Conservation (phyloP, 2,797 vertebrate species). For the Champsocephalus esox region DNA sequence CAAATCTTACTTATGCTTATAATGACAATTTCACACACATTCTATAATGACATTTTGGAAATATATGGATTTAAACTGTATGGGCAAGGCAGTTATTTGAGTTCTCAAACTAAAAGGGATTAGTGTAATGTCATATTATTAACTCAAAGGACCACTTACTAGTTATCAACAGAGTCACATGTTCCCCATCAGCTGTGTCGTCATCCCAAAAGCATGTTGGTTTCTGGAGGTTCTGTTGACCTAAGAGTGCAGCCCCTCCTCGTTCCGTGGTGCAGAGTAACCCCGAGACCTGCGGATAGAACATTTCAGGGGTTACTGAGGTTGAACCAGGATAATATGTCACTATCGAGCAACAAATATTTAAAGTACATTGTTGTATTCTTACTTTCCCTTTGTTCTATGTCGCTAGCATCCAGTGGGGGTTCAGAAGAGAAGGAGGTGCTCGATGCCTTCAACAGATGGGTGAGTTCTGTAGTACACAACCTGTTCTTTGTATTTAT, state of each 20-base stretch:
- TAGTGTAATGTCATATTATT: background rate
- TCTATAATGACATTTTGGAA: too few relatives aligned
- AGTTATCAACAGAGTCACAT: background rate
- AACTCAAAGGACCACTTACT: background rate
- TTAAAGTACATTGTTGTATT: background rate
- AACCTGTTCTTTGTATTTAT: background rate
- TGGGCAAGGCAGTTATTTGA: too few relatives aligned
- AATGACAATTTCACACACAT: too few relatives aligned
- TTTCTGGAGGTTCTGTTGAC: too few relatives aligned
- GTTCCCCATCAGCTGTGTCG: background rate
- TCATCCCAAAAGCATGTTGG: background rate
- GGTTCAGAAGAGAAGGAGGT: constrained; percentile 86
- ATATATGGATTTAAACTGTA: too few relatives aligned
- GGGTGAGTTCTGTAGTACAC: constrained; percentile 84
- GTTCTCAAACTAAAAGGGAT: background rate
- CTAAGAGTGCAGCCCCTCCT: too few relatives aligned
- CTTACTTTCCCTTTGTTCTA: background rate
- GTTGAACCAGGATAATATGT: background rate
- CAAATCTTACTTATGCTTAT: too few relatives aligned
- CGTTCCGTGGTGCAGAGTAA: background rate
- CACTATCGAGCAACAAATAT: background rate
- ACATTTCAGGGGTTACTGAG: background rate
- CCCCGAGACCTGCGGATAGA: background rate
- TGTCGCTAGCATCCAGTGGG: constrained; percentile 70
- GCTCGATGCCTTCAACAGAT: constrained; percentile 92